Percentiles rank a stretch among this genome's conserved stretches.
phyloP scores from a whole-genome alignment of 2,797 vertebrate genomes.

The Rhabdophis nuchalis region DNA sequence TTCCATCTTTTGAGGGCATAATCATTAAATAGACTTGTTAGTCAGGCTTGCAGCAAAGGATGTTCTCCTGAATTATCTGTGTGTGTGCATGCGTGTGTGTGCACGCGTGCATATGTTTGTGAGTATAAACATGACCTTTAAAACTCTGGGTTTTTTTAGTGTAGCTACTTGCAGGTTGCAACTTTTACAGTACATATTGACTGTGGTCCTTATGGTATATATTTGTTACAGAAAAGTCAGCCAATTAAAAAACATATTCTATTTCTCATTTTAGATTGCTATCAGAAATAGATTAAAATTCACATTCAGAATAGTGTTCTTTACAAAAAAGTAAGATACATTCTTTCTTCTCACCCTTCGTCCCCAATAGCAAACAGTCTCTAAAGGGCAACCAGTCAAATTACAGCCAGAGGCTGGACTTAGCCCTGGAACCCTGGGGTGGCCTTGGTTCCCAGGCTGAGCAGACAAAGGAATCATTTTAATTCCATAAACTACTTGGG shows the following conservation, averaged over 20 bases:
- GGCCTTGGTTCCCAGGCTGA: not conserved
- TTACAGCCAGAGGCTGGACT: not conserved
- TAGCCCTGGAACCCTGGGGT: not conserved
- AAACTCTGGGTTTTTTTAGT: not conserved
- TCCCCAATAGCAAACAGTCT: constrained; percentile 6
- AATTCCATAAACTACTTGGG: not conserved
- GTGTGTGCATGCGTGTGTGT: not conserved
- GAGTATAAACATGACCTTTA: not conserved
- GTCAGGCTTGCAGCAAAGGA: not conserved
- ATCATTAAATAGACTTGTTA: not conserved
- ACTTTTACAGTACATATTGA: not conserved
- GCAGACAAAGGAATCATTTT: constrained; percentile 11
- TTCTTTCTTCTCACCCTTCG: not conserved
- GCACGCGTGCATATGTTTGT: not conserved
- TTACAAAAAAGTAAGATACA: not conserved
- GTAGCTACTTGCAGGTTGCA: not conserved
- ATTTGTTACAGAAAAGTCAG: not conserved
- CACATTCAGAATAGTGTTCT: not conserved
- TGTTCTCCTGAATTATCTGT: not conserved
- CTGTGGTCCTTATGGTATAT: not conserved
- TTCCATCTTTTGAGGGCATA: constrained; percentile 12
- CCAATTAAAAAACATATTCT: constrained; percentile 6
- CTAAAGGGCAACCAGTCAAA: constrained; percentile 8
- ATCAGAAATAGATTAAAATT: not conserved
- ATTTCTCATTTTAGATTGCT: constrained; percentile 1